These are phyloP conservation scores for Panthera leo DNA, from an alignment of 2,113 vertebrate species.

Conservation along the genomic window DNA sequence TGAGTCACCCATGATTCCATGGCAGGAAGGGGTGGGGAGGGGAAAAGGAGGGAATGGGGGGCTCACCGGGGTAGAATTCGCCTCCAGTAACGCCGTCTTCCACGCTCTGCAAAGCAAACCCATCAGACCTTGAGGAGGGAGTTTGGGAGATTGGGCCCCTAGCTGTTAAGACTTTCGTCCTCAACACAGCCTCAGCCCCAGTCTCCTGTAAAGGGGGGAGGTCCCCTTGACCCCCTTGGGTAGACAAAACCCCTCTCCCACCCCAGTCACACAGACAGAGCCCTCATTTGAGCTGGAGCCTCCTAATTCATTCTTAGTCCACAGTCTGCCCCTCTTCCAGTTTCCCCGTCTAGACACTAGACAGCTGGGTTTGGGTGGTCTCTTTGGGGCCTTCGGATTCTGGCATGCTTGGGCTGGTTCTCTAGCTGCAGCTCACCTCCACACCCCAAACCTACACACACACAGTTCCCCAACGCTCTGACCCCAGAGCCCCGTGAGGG, in stretches of 20 bases:
- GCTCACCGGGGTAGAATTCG: conserved; percentile 92
- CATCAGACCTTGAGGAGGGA: conserved; percentile 20
- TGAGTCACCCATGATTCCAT: conserved; percentile 75
- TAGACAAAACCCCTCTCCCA: neutral
- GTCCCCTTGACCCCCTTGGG: neutral
- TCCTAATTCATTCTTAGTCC: neutral
- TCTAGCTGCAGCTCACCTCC: conserved; percentile 9
- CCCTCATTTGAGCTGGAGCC: neutral
- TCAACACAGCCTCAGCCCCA: neutral
- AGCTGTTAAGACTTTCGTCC: neutral
- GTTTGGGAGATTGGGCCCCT: neutral
- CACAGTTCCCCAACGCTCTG: neutral
- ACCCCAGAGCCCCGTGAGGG: conserved; percentile 33
- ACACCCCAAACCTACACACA: conserved; percentile 32
- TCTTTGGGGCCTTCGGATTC: neutral
- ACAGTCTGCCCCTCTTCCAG: neutral
- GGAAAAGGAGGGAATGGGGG: neutral
- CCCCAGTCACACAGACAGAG: neutral
- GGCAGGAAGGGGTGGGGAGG: neutral
- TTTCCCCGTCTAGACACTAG: neutral
- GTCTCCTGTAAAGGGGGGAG: neutral
- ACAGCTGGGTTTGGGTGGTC: neutral
- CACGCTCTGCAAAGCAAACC: conserved; percentile 89
- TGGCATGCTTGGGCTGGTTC: neutral
- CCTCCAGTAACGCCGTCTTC: conserved; percentile 93